Conservation (phyloP, 2,797 vertebrate genomes). For the Leptodactylus fallax region DNA sequence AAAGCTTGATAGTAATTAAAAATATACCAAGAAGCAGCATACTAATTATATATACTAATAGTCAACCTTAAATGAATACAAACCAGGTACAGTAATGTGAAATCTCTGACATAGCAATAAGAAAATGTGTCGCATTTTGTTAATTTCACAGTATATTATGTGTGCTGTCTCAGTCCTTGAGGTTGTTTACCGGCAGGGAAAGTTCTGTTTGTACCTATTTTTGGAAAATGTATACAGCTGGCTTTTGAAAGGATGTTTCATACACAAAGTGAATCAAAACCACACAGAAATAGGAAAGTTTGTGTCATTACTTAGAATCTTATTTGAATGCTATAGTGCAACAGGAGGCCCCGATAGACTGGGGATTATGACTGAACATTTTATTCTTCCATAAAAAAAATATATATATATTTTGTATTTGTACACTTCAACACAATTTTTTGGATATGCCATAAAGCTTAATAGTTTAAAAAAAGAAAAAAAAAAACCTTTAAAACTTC, state of each 20-base stretch:
- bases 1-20: not conserved
- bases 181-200: conserved; percentile 19
- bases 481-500: too few relatives aligned
- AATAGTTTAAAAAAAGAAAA: too few relatives aligned
- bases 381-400: too few relatives aligned
- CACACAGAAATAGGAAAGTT: conserved; percentile 21
- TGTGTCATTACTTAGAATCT: not conserved
- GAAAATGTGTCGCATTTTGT: not conserved
- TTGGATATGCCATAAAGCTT: too few relatives aligned
- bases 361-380: too few relatives aligned
- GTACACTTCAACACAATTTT: too few relatives aligned
- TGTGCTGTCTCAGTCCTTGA: not conserved
- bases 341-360: too few relatives aligned
- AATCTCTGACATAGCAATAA: not conserved
- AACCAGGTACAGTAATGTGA: not conserved
- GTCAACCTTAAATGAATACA: not conserved
- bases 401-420: too few relatives aligned
- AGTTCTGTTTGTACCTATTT: conserved; percentile 44
- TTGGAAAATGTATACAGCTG: conserved; percentile 7
- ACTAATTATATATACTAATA: not conserved
- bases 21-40: not conserved
- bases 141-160: not conserved
- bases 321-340: not conserved
- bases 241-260: not conserved
- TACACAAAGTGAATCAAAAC: conserved; percentile 18